Evolutionary conservation across 2,888 invertebrate genomes (phyloP).

Genomic region (Hoplodrina blanda): DNA sequence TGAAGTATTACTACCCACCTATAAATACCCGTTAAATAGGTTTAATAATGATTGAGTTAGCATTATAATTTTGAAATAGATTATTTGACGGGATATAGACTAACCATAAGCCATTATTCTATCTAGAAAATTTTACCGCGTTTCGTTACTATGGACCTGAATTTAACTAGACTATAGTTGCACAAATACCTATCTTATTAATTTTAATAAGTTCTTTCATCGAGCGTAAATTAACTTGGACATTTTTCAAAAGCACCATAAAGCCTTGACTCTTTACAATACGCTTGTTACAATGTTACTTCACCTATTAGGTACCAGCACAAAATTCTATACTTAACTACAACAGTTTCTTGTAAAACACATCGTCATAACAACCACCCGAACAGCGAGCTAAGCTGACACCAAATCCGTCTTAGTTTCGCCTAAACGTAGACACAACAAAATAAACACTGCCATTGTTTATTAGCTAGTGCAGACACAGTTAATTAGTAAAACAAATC

Average conservation of each 20-base stretch:
- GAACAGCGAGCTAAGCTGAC: constrained; percentile 13
- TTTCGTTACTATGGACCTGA: background rate
- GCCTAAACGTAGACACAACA: constrained; percentile 68
- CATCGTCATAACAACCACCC: constrained; percentile 5
- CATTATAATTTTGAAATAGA: background rate
- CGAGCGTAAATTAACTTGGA: background rate
- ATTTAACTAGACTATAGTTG: background rate
- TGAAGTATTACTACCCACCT: background rate
- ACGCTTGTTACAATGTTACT: background rate
- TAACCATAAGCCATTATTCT: too few relatives aligned
- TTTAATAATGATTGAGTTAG: background rate
- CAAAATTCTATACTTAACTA: background rate
- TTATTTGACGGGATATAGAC: background rate
- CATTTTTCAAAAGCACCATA: background rate
- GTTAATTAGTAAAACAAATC: constrained; percentile 66
- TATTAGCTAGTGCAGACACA: constrained; percentile 60
- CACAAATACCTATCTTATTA: too few relatives aligned
- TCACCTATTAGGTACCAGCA: background rate
- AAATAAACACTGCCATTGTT: constrained; percentile 55
- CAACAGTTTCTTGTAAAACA: constrained; percentile 12
- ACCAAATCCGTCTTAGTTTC: constrained; percentile 33
- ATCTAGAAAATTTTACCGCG: background rate
- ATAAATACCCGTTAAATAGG: too few relatives aligned
- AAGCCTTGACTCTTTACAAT: background rate
- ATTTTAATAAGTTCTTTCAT: background rate